Evolutionary conservation across 2,888 invertebrate species (phyloP).

Genomic region (Mayetiola destructor): DNA sequence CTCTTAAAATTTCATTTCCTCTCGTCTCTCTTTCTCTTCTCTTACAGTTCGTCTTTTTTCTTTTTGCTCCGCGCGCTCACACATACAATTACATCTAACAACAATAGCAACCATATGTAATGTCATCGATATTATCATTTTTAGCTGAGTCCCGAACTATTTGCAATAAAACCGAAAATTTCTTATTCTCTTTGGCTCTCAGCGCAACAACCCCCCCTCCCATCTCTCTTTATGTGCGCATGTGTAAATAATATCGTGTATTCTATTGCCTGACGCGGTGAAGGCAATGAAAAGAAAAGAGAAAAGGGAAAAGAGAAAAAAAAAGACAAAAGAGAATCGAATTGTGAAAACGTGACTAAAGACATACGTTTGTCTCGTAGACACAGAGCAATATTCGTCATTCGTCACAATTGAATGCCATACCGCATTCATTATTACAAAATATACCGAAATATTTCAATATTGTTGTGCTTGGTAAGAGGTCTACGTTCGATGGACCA

Average conservation of each 20-base stretch:
- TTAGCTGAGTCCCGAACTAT: no score
- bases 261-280: no score
- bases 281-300: no score
- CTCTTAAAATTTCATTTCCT: not conserved
- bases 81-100: not conserved
- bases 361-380: no score
- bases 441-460: not conserved
- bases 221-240: not conserved
- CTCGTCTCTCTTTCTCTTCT: not conserved
- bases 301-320: no score
- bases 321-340: no score
- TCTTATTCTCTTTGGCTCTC: not conserved
- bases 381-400: no score
- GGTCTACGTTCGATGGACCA: not conserved
- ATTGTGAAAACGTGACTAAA: no score
- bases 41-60: not conserved
- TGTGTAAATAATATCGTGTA: not conserved
- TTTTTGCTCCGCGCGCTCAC: not conserved
- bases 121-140: no score
- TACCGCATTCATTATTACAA: constrained; percentile 10
- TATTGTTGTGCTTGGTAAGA: not conserved
- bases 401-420: no score
- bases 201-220: not conserved
- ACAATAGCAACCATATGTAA: no score
- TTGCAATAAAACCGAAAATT: no score